Evolutionary conservation across 1,140 invertebrate species (phyloP), one percentile per base, ranked within the genome.

Genomic region (Camponotus floridanus): DNA sequence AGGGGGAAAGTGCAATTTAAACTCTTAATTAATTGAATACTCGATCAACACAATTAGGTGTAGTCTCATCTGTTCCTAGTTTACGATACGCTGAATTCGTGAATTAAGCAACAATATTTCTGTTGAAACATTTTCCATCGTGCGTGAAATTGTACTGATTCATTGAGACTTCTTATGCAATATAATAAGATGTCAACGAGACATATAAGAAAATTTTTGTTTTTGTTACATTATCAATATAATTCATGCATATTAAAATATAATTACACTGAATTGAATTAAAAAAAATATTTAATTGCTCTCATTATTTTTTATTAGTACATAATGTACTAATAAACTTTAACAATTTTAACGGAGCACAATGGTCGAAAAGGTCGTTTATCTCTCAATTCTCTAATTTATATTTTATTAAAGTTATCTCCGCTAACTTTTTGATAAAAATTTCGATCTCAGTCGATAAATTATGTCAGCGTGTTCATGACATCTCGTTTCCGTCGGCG

Each of bases 11-110:
- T 83, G 68, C 68, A 83, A 83, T 83, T 83, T 83, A 83, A 61
- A 62, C 21, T 74, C 18, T 21, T 13, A 57, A 61, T 74, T 83
- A 83, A 83, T 83, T 83, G 68, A 83, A 83, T 83, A 61, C 26
- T 74, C 15, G 68, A 83, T 83, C 55, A 45, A 74, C 55, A 83
- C 55, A 62, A 74, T 83, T 83, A 74, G 13, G 36, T 36, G 51
- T 26, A 83, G 68, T 62, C 33, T 48, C 68, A 73, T 59, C 26
- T 42, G 62, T n/a, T 80, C 3, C 36, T 57, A 67, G 79, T 73
- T 59, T 39, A 48, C 31, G 39, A n/a, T 73, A 48, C 48, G 55
- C 57, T 61, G 11, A 61, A 61, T 68, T 83, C 21, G 26, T 4
- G 18, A 57, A 59, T 55, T 71, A 11, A 48, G 31, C 68, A 74